Conservation (phyloP, 2,888 invertebrate genomes). For the Hirudinaria manillensis region DNA sequence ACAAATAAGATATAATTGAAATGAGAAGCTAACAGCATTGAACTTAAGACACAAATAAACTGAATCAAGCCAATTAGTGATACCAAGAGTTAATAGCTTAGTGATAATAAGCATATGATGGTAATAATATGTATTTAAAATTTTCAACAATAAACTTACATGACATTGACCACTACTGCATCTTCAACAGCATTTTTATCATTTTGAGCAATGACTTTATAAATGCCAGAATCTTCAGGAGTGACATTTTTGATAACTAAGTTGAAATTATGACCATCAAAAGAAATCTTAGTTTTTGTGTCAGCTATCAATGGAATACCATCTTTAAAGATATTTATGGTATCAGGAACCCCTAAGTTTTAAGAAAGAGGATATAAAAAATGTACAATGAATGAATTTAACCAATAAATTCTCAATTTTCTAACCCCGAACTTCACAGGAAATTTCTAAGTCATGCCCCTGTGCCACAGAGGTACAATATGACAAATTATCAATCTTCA, state of each 20-base stretch:
- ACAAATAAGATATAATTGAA: too few species aligned
- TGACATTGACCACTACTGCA: not conserved
- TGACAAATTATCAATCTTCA: constrained; percentile 8
- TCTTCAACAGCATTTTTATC: not conserved
- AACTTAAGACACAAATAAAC: too few species aligned
- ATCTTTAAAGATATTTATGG: constrained; percentile 3
- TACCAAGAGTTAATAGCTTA: not conserved
- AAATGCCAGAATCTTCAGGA: constrained; percentile 7
- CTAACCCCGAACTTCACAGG: not conserved
- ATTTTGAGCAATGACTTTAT: constrained; percentile 15
- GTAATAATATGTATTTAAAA: too few species aligned
- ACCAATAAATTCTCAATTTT: not conserved
- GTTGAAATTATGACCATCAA: constrained; percentile 1
- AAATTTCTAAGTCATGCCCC: not conserved
- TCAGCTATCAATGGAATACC: constrained; percentile 3
- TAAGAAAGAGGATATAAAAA: not conserved
- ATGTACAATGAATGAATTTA: not conserved
- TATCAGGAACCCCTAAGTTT: not conserved
- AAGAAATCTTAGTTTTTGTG: not conserved
- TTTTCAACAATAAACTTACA: not conserved
- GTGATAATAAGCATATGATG: too few species aligned
- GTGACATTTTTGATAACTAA: constrained; percentile 12
- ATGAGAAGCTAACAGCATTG: too few species aligned
- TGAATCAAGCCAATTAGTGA: too few species aligned
- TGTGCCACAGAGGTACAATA: not conserved